Base-by-base conservation (phyloP, 2,888 invertebrate genomes). In the Ceriagrion tenellum region DNA sequence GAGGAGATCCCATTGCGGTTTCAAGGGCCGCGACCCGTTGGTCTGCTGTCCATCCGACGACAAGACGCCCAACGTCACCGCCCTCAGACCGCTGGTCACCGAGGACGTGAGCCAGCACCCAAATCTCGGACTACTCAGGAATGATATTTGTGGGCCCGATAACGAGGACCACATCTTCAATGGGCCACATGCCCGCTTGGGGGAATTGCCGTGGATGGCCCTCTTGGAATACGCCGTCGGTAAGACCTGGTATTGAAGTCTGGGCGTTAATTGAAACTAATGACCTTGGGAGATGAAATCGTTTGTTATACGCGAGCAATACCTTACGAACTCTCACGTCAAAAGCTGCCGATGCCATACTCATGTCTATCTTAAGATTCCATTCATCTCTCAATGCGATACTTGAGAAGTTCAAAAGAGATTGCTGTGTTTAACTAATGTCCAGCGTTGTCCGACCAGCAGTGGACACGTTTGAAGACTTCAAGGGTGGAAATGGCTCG, bases 201-300 rank as follows among this genome's bases (percentile, higher is more conserved):
- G 20, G 20, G 88, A 95, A 55, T 30, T 95, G 3, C 95, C 95
- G 20, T 95, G 95, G 95, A 89, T 95, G 88, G 95, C 95, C 30
- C 30, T 81, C 26, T 23, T 95, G n/a, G 56, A 23, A 2, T 95
- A 95, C n/a, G 12, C 47, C n/a, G 23, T 88, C 40, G 47, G 95
- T 95, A 47, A 47, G 47, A 47, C 8, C 47, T 47, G 47, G 8
- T 8, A 47, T 47, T 47, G 47, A 47, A 47, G 47, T 47, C 8
- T 47, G 8, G 8, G 4, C 47, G 47, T 4, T 47, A 4, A 47
- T 2, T 47, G 8, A 8, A 47, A 47, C 8, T 47, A 8, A 47
- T 8, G 47, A 47, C 47, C 8, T 47, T 47, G 2, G 47, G 47
- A 2, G 47, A 47, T 47, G 47, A 47, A 47, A 47, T 4, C 8